A percentile compares a stretch with the other conserved stretches of the same genome.
Conservation (phyloP, 2,888 invertebrate genomes). For the Anagyrus pseudococci region DNA sequence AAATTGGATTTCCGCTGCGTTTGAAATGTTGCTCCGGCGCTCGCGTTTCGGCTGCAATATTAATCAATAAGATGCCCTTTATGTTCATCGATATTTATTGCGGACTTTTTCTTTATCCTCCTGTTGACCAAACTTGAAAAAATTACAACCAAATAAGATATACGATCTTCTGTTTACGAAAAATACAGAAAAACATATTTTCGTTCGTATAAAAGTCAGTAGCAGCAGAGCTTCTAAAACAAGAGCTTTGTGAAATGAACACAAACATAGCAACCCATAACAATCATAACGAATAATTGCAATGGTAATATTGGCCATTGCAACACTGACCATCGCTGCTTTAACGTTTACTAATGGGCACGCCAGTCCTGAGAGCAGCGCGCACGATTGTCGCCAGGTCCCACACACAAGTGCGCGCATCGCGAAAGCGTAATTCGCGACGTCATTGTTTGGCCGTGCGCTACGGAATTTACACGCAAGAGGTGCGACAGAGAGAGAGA, state of each 20-base stretch:
- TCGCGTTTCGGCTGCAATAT: background rate
- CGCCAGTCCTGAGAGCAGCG: background rate
- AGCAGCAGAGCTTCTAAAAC: too few relatives aligned
- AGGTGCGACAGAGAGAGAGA: background rate
- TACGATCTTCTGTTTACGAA: too few relatives aligned
- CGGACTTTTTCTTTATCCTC: background rate
- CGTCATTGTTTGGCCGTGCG: slow-evolving; percentile 1
- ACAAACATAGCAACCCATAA: too few relatives aligned
- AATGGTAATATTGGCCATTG: too few relatives aligned
- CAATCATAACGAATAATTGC: too few relatives aligned
- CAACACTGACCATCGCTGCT: too few relatives aligned
- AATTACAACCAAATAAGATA: too few relatives aligned
- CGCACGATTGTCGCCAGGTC: background rate
- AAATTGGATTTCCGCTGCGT: slow-evolving; percentile 2
- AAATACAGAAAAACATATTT: too few relatives aligned
- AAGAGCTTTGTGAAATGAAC: too few relatives aligned
- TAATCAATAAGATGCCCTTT: background rate
- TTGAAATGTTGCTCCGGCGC: background rate
- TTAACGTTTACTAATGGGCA: background rate
- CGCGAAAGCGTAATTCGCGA: slow-evolving; percentile 15
- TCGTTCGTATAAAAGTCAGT: too few relatives aligned
- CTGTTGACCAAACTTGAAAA: too few relatives aligned
- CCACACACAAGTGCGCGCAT: background rate
- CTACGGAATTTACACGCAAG: too few relatives aligned
- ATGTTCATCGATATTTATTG: background rate